Base-by-base conservation (phyloP, 1,140 invertebrate species). In the Schlechtendalia chinensis region DNA sequence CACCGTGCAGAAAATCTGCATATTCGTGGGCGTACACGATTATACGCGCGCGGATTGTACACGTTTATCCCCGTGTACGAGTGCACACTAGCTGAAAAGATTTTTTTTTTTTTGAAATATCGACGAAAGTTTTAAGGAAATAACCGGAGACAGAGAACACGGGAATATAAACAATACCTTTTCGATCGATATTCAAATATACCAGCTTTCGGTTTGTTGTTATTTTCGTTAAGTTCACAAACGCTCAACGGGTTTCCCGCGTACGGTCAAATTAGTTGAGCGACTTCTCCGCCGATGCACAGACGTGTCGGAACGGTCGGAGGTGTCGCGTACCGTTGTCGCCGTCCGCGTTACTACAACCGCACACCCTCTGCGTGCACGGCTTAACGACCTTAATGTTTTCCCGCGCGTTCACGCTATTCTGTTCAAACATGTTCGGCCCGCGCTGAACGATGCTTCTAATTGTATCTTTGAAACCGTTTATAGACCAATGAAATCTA, bases 211-310 rank as follows among this genome's bases (percentile, higher is more conserved):
- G 47, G 29, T 72, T 72, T 72, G n/a, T n/a, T n/a, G n/a, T 54
- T 50, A 10, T 50, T 50, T 50, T 50, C 39, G 39, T n/a, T 39
- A 47, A 69, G 67, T 50, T n/a, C 47, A 22, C 54, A 72, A 72
- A 72, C 50, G 47, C 47, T 72, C 69, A 53, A 72, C 29, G 50
- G 69, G 69, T 19, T 29, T 53, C 29, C n/a, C 47, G 50, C 19
- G 47, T n/a, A 47, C 47, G 50, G 69, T 24, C 27, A 54, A 72
- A 72, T 72, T 72, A 29, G 69, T 54, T 72, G 29, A 53, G 29
- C 47, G 24, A 72, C 69, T 72, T 54, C 50, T 24, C 69, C 47
- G 12, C 69, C 47, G 3, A 45, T 24, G 22, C 50, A 6, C 10
- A 17, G 17, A 29, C 47, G 50, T 29, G 47, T 14, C 47, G 59